Evolutionary conservation across 2,797 vertebrate species (phyloP), one percentile per base, ranked within the genome.

Genomic region (Manis pentadactyla): DNA sequence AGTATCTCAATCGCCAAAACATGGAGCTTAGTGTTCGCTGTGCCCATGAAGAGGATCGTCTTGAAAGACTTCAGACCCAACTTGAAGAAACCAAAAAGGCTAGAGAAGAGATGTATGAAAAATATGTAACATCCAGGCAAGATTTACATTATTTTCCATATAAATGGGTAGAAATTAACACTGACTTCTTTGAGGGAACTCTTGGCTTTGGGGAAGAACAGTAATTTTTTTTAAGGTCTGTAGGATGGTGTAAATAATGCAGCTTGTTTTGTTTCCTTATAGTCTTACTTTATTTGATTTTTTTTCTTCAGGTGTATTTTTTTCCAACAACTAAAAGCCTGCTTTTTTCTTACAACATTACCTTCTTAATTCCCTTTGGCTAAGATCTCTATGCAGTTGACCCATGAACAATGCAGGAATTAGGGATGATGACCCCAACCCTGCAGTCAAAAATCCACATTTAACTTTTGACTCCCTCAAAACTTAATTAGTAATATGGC

Each of bases 41-140:
- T 98, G 99, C 99, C 15, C 99, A 99, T 31, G 99, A 99, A 96
- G 99, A 99, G 95, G 99, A 99, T 96, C 99, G 99, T 10, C 98
- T 99, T 78, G 99, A 99, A 96, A 99, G 99, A 96, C 98, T 99
- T 95, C 99, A 99, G 85, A 95, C 97, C 39, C 99, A 99, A 96
- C 98, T 99, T 89, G 99, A 99, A 92, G 99, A 99, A 96, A 98
- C 99, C 59, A 99, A 99, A 98, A 99, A 99, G 97, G 99, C 99
- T 92, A 99, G 99, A 90, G 99, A 99, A 98, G 99, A 99, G 85
- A 98, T 99, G 97, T 99, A 99, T 95, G 99, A 99, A 97, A 99
- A 99, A 99, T 99, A 99, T 10, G 98, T 99, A 49, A 90, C 99
- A 95, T 99, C 99, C 97, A 99, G 99, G 99, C 99, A 97, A 97